Percentiles rank a stretch among this genome's conserved stretches.
These are phyloP conservation scores for Steinernema carpocapsae DNA, from an alignment of 2,888 invertebrate species.

Conservation along the genomic window DNA sequence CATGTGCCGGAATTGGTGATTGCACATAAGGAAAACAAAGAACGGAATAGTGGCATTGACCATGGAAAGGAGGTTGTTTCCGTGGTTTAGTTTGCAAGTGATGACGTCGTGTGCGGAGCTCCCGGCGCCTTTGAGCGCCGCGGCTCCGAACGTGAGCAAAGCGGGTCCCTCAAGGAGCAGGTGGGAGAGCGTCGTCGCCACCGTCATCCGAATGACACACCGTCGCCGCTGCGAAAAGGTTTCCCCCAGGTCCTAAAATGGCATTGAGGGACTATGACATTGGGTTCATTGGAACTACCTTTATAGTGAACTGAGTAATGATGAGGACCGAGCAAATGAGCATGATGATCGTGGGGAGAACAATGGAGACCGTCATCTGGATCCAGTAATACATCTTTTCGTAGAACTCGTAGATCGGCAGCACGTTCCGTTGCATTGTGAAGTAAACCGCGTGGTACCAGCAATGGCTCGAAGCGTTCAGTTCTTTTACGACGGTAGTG, in stretches of 20 bases:
- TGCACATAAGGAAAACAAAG: conserved; percentile 60
- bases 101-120: conserved; percentile 41
- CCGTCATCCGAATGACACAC: conserved; percentile 65
- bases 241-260: conserved; percentile 59
- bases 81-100: conserved; percentile 60
- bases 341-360: conserved; percentile 63
- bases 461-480: conserved; percentile 34
- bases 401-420: conserved; percentile 40
- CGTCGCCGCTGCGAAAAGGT: conserved; percentile 61
- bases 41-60: conserved; percentile 67
- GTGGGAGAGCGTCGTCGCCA: conserved; percentile 64
- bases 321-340: conserved; percentile 61
- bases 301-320: conserved; percentile 57
- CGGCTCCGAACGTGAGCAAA: conserved; percentile 45
- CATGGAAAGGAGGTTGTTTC: conserved; percentile 60
- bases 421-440: conserved; percentile 40
- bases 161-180: conserved; percentile 65
- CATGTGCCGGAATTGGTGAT: conserved; percentile 65
- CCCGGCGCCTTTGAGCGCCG: conserved; percentile 46
- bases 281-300: conserved; percentile 44
- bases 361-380: conserved; percentile 58
- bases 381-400: conserved; percentile 52
- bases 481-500: not conserved
- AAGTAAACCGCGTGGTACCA: conserved; percentile 39
- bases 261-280: not conserved